A percentile compares a stretch with the other conserved stretches of the same genome.
Conservation (phyloP, 2,888 invertebrate species). For the Cheilosia vulpina region DNA sequence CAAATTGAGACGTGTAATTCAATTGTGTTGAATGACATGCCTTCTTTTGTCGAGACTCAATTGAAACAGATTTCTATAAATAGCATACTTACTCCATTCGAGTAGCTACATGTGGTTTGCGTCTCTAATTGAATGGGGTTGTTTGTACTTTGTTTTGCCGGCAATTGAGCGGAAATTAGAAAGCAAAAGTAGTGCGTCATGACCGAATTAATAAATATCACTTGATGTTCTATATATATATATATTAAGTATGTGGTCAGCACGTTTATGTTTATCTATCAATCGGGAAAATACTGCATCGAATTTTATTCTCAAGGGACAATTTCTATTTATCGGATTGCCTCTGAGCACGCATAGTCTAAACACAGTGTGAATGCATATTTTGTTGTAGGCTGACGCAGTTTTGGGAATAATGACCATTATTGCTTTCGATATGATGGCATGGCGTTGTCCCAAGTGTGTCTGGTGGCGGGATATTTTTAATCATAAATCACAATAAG, state of each 20-base stretch:
- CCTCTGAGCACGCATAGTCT: background rate
- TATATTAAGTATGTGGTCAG: background rate
- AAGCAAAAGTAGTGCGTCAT: background rate
- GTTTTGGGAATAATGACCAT: background rate
- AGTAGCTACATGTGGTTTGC: background rate
- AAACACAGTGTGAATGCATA: background rate
- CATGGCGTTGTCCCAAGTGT: background rate
- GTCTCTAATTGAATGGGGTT: conserved; percentile 10
- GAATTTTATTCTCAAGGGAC: background rate
- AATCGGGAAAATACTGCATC: too few relatives aligned
- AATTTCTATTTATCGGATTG: background rate
- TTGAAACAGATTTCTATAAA: conserved; percentile 41
- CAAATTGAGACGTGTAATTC: conserved; percentile 32
- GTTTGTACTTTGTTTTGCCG: background rate
- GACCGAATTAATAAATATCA: background rate
- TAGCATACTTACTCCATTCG: background rate
- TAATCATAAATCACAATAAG: too few relatives aligned
- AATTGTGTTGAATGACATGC: background rate
- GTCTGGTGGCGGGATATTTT: background rate
- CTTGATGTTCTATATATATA: background rate
- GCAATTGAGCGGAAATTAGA: background rate
- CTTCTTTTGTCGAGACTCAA: conserved; percentile 18
- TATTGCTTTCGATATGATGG: too few relatives aligned
- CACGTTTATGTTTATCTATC: background rate
- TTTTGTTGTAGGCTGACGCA: background rate